Evolutionary conservation across 2,113 vertebrate species (phyloP).

Genomic region (Colinus virginianus): DNA sequence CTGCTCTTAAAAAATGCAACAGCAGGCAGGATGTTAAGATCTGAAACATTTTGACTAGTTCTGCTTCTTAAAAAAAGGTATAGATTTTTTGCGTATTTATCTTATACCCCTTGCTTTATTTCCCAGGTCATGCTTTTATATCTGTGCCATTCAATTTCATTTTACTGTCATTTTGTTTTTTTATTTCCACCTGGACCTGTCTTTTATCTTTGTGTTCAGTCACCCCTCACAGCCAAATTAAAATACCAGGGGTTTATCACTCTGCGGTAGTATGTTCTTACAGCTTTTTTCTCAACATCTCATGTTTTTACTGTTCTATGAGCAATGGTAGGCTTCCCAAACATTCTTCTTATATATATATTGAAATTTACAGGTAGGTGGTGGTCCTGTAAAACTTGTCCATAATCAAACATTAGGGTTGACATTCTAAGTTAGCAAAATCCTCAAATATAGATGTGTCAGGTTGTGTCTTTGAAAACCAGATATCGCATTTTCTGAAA

Average conservation of each 20-base stretch:
- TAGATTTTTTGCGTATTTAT: background rate
- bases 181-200: constrained; percentile 15
- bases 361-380: background rate
- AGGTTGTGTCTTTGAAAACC: background rate
- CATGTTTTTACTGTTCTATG: background rate
- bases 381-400: background rate
- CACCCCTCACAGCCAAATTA: background rate
- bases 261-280: background rate
- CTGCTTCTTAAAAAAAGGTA: background rate
- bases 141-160: background rate
- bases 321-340: background rate
- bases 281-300: background rate
- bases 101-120: background rate
- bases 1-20: background rate
- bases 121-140: background rate
- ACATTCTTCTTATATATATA: background rate
- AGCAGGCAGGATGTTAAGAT: background rate
- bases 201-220: background rate
- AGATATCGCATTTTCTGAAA: constrained; percentile 10
- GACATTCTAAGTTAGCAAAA: constrained; percentile 21
- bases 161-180: background rate
- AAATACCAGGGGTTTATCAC: background rate
- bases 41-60: constrained; percentile 9
- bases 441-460: background rate
- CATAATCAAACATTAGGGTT: background rate